Base-by-base conservation (phyloP, 2,888 invertebrate genomes). In the Himalopsyche anomala region DNA sequence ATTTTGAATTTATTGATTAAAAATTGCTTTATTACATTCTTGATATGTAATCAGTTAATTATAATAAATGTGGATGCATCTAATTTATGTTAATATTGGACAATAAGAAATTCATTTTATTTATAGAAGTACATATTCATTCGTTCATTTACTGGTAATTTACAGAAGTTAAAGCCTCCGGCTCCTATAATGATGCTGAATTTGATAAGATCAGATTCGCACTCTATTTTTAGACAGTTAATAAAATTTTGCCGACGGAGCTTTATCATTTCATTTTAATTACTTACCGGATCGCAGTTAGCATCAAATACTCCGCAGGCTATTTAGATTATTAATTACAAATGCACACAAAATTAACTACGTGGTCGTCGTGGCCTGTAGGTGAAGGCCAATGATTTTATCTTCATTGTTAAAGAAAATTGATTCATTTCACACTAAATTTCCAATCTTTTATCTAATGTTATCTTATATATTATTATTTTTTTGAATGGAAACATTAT, bases 311-410 rank as follows among this genome's bases (percentile, higher is more conserved):
- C 38, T 38, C 74, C 36, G 15, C 28, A 12, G 74, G 38, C 11
- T 12, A 74, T 38, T 74, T 12, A 36, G 74, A 74, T 74, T 38
- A 74, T 36, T 74, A 11, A 19, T n/a, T 38, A 36, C 74, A 15
- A 74, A 11, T 74, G 3, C 2, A 36, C 5, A 74, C 15, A 36
- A 38, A 74, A 38, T 74, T 74, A 74, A 28, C 15, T 12, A 38
- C 38, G 5, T 36, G 28, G 38, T 74, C 36, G 8, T 74, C 15
- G 9, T 74, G 28, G 74, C 74, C 74, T 74, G 15, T 74, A 74
- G 36, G 74, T 74, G 74, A 74, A 74, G 74, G 74, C 74, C 74
- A 74, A 74, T 17, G 69, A 69, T 69, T 19, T 69, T 69, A 69
- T 74, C 74, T 38, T 28, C 19, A 62, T 19, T 28, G 19, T 8